phyloP scores from a whole-genome alignment of 2,888 invertebrate genomes.

The Thysanoteuthis rhombus region DNA sequence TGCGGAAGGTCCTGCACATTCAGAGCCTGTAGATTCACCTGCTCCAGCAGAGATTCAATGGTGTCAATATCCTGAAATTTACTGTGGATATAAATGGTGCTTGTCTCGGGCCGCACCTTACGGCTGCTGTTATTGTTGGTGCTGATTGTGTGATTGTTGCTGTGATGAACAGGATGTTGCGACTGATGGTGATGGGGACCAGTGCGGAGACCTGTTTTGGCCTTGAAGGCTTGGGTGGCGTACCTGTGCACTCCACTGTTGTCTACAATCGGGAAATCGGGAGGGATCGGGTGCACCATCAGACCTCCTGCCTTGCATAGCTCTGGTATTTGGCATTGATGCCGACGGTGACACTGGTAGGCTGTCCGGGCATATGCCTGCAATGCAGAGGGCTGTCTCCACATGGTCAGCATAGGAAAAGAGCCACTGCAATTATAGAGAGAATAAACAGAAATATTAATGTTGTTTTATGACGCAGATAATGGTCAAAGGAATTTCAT shows the following conservation, averaged over 20 bases:
- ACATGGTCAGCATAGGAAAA: constrained; percentile 29
- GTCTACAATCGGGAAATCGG: constrained; percentile 23
- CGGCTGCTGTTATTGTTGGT: neutral
- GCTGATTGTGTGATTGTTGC: neutral
- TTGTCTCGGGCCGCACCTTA: neutral
- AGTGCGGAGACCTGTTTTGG: constrained; percentile 23
- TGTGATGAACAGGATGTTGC: neutral
- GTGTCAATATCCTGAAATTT: neutral
- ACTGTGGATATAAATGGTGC: neutral
- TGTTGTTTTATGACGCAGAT: too few species aligned
- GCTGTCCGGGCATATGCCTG: constrained; percentile 28
- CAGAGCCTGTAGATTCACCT: neutral
- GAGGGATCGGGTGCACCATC: constrained; percentile 28
- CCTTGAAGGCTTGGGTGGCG: constrained; percentile 24
- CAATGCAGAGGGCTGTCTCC: constrained; percentile 30
- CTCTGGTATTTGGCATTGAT: constrained; percentile 21
- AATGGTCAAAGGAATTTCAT: too few species aligned
- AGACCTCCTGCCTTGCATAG: constrained; percentile 27
- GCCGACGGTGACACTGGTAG: constrained; percentile 15
- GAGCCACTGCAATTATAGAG: neutral
- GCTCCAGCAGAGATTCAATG: neutral
- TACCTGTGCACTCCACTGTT: constrained; percentile 28
- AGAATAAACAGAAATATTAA: neutral
- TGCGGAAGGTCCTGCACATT: constrained; percentile 21
- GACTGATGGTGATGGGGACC: neutral